phyloP scores from a whole-genome alignment of 37 sponge, comb jelly and placozoan genomes.

The Spongia lamella region DNA sequence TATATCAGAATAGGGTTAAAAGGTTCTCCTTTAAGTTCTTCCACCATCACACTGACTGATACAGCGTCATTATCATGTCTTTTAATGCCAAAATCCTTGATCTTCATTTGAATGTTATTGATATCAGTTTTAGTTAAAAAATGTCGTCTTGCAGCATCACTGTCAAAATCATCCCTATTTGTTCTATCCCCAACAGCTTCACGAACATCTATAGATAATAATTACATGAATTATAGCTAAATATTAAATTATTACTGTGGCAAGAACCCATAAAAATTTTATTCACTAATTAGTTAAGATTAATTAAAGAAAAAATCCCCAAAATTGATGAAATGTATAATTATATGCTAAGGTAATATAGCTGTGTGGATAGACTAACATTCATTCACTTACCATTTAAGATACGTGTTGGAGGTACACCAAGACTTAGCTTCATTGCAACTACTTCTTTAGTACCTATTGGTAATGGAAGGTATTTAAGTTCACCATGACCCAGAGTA shows the following conservation, averaged over 20 bases:
- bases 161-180: too few species aligned
- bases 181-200: slow-evolving; percentile 10
- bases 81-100: not conserved
- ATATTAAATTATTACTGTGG: not conserved
- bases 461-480: slow-evolving; percentile 17
- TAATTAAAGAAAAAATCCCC: too few species aligned
- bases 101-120: slow-evolving; percentile 10
- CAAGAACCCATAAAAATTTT: too few species aligned
- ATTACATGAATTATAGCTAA: not conserved
- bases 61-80: slow-evolving; percentile 24
- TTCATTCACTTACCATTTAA: slow-evolving; percentile 18
- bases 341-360: too few species aligned
- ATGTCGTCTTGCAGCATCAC: too few species aligned
- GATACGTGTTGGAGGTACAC: slow-evolving; percentile 9
- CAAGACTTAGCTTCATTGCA: not conserved
- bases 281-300: too few species aligned
- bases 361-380: too few species aligned
- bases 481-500: not conserved
- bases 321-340: too few species aligned
- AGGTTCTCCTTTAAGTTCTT: slow-evolving; percentile 1
- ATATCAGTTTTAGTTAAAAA: too few species aligned
- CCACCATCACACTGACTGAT: slow-evolving; percentile 15
- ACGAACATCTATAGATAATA: slow-evolving; percentile 27
- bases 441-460: slow-evolving; percentile 19
- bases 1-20: slow-evolving; percentile 7